Conservation (phyloP, 2,113 vertebrate genomes). For the Sus scrofa region DNA sequence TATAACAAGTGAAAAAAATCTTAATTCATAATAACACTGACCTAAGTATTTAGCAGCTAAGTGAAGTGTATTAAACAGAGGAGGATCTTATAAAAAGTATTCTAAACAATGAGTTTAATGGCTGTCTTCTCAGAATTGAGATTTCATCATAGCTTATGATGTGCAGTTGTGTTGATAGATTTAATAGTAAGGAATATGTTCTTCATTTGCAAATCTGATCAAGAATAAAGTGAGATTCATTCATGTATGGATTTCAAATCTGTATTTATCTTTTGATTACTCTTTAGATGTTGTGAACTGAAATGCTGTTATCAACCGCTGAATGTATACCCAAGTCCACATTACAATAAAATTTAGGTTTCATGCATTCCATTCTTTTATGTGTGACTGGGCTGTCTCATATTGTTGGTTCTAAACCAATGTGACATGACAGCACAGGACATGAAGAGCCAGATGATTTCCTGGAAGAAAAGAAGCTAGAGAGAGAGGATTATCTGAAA, state of each 20-base stretch:
- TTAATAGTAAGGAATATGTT: background rate
- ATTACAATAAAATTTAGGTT: slow-evolving; percentile 67
- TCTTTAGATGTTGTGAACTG: slow-evolving; percentile 29
- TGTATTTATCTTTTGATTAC: slow-evolving; percentile 48
- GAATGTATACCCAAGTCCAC: background rate
- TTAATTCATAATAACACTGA: slow-evolving; percentile 3
- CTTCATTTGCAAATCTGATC: slow-evolving; percentile 30
- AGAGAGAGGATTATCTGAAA: background rate
- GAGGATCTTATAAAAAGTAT: background rate
- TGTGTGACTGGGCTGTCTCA: slow-evolving; percentile 71
- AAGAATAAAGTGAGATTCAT: slow-evolving; percentile 46
- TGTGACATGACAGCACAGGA: slow-evolving; percentile 73
- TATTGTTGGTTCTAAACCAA: slow-evolving; percentile 71
- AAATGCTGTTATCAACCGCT: slow-evolving; percentile 14
- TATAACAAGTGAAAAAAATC: background rate
- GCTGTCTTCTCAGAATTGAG: background rate
- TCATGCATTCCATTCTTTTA: slow-evolving; percentile 52
- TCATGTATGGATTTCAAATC: slow-evolving; percentile 13
- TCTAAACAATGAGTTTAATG: background rate
- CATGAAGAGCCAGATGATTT: slow-evolving; percentile 59
- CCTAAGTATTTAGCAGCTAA: slow-evolving; percentile 28
- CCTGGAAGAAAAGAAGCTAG: slow-evolving; percentile 11
- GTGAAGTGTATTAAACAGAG: slow-evolving; percentile 16
- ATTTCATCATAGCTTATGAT: background rate
- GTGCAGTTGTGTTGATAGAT: slow-evolving; percentile 16